Percentiles rank a stretch among this genome's conserved stretches.
Conservation (phyloP, 2,888 invertebrate species). For the Tholera decimalis region DNA sequence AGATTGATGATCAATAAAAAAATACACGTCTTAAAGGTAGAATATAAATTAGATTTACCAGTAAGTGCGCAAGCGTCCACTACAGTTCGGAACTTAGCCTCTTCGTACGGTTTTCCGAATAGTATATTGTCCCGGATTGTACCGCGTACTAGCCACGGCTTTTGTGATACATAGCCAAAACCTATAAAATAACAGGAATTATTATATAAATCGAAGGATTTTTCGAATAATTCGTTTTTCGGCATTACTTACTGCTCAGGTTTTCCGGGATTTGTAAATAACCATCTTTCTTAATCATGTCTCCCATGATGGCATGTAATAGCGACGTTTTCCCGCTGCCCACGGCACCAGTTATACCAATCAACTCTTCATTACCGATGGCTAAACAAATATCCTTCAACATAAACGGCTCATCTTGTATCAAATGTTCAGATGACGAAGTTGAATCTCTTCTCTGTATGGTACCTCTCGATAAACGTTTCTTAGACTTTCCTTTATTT, state of each 20-base stretch:
- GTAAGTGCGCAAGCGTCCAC: constrained; percentile 96
- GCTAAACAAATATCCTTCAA: constrained; percentile 81
- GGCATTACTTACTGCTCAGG: constrained; percentile 89
- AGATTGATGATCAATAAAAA: too few species aligned
- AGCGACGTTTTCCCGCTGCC: constrained; percentile 98
- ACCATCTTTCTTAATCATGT: constrained; percentile 94
- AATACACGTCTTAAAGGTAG: neutral
- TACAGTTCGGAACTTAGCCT: constrained; percentile 94
- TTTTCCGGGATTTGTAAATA: constrained; percentile 93
- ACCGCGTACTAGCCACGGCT: constrained; percentile 97
- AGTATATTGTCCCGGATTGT: constrained; percentile 98
- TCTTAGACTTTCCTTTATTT: constrained; percentile 89
- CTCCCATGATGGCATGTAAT: constrained; percentile 96
- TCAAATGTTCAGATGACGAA: constrained; percentile 73
- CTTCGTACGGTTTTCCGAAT: constrained; percentile 96
- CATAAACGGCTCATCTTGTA: constrained; percentile 77
- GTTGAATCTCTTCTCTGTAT: constrained; percentile 79
- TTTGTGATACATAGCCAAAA: constrained; percentile 97
- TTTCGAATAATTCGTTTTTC: neutral
- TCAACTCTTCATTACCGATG: constrained; percentile 93
- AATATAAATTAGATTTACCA: constrained; percentile 84
- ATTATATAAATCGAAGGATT: neutral
- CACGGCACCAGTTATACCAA: constrained; percentile 97
- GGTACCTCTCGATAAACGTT: constrained; percentile 75
- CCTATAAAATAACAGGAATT: constrained; percentile 82